Evolutionary conservation across 2,113 vertebrate genomes (phyloP), one percentile per base, ranked within the genome.

Genomic region (Megalops atlanticus): DNA sequence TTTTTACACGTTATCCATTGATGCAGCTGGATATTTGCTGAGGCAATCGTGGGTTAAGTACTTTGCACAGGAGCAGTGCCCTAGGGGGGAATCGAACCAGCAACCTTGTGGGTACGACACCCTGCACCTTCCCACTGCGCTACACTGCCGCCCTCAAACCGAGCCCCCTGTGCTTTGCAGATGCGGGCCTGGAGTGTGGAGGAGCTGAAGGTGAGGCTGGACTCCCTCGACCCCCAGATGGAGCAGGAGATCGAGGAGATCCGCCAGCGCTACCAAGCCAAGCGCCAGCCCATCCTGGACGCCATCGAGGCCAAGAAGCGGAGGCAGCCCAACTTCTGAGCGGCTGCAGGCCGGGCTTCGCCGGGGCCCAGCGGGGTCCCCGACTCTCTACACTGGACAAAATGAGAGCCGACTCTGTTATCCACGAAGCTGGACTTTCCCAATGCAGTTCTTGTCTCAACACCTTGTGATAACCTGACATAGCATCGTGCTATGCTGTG

Each of bases 241-340:
- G 96, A 98, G 90, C 96, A 96, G 90, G 97, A 99, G 90, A 97
- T 99, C 1, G 96, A 98, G 89, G 97, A 98, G 89, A 97, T 99
- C 74, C 96, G 91, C 1, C 97, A 97, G 91, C 96, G 96, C 78
- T 98, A 99, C 90, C 96, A 97, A 43, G 93, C 97, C 0, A 98
- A 99, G 91, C 92, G 97, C 40, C 95, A 97, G 91, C 97, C 97
- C 0, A 99, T 99, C 92, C 91, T 97, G 21, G 97, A 99, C 0
- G 96, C 97, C 87, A 99, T 98, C 0, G 95, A 98, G 80, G 96
- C 96, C 76, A 98, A 99, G 88, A 99, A 97, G 84, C 94, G 96
- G 5, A 93, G 94, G 84, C 97, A 98, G 82, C 95, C 96, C 82
- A 96, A 96, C 91, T 95, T 96, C 92, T 98, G 91, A 98, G 81